Evolutionary conservation across 2,888 invertebrate species (phyloP).

Genomic region (Dermolepida albohirtum): DNA sequence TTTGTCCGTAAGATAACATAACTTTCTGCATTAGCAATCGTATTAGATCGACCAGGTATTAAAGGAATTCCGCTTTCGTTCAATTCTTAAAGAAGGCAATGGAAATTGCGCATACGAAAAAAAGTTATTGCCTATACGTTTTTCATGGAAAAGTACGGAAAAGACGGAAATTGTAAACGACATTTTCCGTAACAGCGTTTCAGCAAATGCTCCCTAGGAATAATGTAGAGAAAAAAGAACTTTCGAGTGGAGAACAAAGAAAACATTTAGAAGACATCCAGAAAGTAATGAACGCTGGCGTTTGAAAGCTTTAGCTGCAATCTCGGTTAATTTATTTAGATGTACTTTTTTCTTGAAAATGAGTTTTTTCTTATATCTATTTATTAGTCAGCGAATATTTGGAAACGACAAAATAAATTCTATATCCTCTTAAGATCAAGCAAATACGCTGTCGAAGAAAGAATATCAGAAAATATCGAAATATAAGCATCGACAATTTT

Average conservation of each 20-base stretch:
- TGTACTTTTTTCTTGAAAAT: too few relatives aligned
- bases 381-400: too few relatives aligned
- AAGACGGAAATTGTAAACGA: slow-evolving; percentile 33
- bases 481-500: too few relatives aligned
- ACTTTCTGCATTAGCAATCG: slow-evolving; percentile 23
- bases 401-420: too few relatives aligned
- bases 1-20: slow-evolving; percentile 7
- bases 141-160: slow-evolving; percentile 10
- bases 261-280: slow-evolving; percentile 22
- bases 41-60: slow-evolving; percentile 17
- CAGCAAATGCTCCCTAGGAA: slow-evolving; percentile 14
- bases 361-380: too few relatives aligned
- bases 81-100: slow-evolving; percentile 16
- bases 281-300: slow-evolving; percentile 10
- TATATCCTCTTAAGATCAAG: too few relatives aligned
- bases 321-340: slow-evolving; percentile 20
- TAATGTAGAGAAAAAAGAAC: slow-evolving; percentile 9
- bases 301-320: slow-evolving; percentile 10
- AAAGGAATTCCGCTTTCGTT: slow-evolving; percentile 22
- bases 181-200: slow-evolving; percentile 24
- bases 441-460: too few relatives aligned
- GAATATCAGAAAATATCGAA: too few relatives aligned
- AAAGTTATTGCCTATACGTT: slow-evolving; percentile 35
- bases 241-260: slow-evolving; percentile 28
- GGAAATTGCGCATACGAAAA: slow-evolving; percentile 14